A percentile compares a stretch with the other conserved stretches of the same genome.
These are phyloP conservation scores for Panagrolaimus sp. DNA, from an alignment of 1,140 invertebrate genomes.

Conservation along the genomic window DNA sequence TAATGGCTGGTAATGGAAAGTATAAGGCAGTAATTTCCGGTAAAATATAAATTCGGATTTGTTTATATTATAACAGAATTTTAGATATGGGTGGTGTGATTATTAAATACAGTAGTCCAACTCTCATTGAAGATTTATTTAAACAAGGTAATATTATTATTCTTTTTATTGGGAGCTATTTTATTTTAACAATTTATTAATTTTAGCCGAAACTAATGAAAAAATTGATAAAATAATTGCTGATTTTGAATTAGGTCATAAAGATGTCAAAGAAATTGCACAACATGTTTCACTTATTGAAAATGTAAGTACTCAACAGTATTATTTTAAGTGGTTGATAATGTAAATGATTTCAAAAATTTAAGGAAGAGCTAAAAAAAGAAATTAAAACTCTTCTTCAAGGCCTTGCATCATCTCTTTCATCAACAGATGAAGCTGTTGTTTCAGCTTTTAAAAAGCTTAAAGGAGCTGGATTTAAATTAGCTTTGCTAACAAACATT, in stretches of 20 bases:
- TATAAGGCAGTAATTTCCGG: too few relatives aligned
- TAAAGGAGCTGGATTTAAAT: background rate
- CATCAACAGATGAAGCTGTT: background rate
- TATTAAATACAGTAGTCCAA: slow-evolving; percentile 4
- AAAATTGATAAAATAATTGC: too few relatives aligned
- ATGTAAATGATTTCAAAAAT: background rate
- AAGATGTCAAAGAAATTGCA: too few relatives aligned
- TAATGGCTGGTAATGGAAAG: too few relatives aligned
- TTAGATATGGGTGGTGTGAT: slow-evolving; percentile 19
- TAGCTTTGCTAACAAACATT: background rate
- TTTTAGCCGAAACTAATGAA: too few relatives aligned
- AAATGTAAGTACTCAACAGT: background rate
- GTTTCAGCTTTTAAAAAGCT: background rate
- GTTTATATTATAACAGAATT: background rate
- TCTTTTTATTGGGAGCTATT: too few relatives aligned
- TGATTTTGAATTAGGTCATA: too few relatives aligned
- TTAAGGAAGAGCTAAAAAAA: background rate
- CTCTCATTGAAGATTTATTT: background rate
- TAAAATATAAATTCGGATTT: too few relatives aligned
- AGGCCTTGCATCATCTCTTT: background rate
- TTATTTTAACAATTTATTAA: too few relatives aligned
- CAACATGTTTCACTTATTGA: background rate
- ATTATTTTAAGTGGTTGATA: background rate
- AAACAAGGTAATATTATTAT: background rate
- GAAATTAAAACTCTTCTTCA: background rate